Percentiles rank a stretch among this genome's conserved stretches.
phyloP scores from a whole-genome alignment of 2,888 invertebrate genomes.

The Endotricha flammealis region DNA sequence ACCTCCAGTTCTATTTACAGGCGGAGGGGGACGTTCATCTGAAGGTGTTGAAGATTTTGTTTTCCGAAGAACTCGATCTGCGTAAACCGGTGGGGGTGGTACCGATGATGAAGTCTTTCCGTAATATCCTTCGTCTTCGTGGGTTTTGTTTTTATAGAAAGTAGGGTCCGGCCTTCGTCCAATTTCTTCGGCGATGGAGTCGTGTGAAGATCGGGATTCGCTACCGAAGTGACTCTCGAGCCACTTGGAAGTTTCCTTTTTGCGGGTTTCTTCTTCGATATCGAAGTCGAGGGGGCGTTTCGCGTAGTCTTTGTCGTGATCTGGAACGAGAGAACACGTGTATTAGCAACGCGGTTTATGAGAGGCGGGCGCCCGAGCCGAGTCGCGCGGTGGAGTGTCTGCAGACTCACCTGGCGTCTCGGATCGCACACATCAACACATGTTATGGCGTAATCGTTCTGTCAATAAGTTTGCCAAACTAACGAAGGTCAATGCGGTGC shows the following conservation, averaged over 20 bases:
- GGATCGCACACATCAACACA: conserved; percentile 46
- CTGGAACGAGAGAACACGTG: conserved; percentile 75
- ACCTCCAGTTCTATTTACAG: conserved; percentile 67
- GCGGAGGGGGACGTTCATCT: conserved; percentile 64
- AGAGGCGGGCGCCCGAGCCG: conserved; percentile 55
- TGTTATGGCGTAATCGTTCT: conserved; percentile 64
- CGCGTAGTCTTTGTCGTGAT: conserved; percentile 84
- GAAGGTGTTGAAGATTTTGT: conserved; percentile 76
- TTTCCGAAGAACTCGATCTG: conserved; percentile 67
- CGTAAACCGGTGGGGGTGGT: conserved; percentile 65
- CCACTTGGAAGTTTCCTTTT: conserved; percentile 94
- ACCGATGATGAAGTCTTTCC: conserved; percentile 60
- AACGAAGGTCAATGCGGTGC: conserved; percentile 69
- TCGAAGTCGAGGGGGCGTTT: conserved; percentile 90
- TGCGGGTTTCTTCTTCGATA: conserved; percentile 92
- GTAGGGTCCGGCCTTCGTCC: conserved; percentile 81
- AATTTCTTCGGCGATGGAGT: conserved; percentile 82
- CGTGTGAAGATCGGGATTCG: conserved; percentile 87
- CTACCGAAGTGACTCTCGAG: conserved; percentile 94
- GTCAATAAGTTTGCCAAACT: conserved; percentile 73
- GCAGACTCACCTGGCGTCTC: conserved; percentile 36
- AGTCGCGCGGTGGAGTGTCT: conserved; percentile 46
- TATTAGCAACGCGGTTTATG: conserved; percentile 24
- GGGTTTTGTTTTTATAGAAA: conserved; percentile 84
- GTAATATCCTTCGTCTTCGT: conserved; percentile 67